Conservation (phyloP, 2,113 vertebrate species). For the Aphelocoma coerulescens region DNA sequence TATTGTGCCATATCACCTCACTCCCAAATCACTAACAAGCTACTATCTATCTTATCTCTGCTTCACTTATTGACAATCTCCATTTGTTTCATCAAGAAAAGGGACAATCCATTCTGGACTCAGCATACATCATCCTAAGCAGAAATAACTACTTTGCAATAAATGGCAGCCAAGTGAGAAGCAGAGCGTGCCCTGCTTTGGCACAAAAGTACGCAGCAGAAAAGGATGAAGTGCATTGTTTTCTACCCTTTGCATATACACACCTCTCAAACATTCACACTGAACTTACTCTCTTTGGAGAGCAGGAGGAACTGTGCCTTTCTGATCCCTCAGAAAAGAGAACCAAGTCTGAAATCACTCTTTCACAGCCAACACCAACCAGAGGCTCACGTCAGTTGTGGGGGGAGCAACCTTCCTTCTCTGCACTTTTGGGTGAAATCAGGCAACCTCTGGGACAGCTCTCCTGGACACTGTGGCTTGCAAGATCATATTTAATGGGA, state of each 20-base stretch:
- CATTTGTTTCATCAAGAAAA: conserved; percentile 29
- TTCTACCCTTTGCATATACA: background rate
- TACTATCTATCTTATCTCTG: conserved; percentile 29
- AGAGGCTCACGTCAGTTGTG: background rate
- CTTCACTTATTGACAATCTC: conserved; percentile 31
- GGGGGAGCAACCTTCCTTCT: background rate
- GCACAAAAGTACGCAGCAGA: background rate
- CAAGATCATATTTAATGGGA: background rate
- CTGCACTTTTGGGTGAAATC: background rate
- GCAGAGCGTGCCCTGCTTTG: background rate
- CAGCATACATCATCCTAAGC: background rate
- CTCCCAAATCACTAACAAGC: conserved; percentile 30
- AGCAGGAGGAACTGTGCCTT: background rate
- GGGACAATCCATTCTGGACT: background rate
- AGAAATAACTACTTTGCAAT: background rate
- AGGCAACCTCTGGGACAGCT: background rate
- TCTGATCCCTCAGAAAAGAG: background rate
- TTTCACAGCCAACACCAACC: background rate
- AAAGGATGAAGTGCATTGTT: background rate
- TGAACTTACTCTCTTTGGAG: background rate
- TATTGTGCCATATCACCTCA: conserved; percentile 21
- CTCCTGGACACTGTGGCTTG: background rate
- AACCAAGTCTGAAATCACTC: background rate
- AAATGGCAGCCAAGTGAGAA: background rate
- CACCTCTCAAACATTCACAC: background rate